Conservation (phyloP, 2,113 vertebrate species). For the Azemiops feae region DNA sequence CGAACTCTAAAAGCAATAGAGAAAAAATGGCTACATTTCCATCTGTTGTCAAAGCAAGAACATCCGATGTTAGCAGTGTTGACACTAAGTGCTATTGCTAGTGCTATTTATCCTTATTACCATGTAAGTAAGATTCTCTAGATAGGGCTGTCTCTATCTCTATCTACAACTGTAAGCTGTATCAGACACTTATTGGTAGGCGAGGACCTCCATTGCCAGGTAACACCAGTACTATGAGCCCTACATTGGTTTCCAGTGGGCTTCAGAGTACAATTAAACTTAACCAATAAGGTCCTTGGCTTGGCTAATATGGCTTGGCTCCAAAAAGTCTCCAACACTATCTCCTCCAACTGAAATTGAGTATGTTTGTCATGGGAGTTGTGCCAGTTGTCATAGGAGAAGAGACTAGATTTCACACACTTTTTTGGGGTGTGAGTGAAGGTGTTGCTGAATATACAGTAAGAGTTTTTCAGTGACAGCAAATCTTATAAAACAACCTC, state of each 20-base stretch:
- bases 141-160: background rate
- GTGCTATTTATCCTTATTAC: background rate
- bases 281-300: background rate
- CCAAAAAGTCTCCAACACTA: background rate
- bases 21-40: no score
- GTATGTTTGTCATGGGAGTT: background rate
- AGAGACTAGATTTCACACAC: background rate
- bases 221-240: background rate
- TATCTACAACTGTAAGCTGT: background rate
- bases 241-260: background rate
- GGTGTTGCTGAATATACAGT: background rate
- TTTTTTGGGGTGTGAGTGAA: background rate
- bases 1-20: no score
- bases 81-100: no score
- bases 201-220: background rate
- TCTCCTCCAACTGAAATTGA: background rate
- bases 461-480: background rate
- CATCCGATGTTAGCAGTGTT: no score
- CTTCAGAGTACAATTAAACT: background rate
- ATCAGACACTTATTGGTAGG: background rate
- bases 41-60: no score
- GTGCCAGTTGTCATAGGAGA: background rate
- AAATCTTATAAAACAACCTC: background rate
- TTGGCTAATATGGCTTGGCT: background rate
- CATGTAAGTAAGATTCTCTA: background rate